Conservation (phyloP, 2,797 vertebrate genomes). For the Anabacerthia variegaticeps region DNA sequence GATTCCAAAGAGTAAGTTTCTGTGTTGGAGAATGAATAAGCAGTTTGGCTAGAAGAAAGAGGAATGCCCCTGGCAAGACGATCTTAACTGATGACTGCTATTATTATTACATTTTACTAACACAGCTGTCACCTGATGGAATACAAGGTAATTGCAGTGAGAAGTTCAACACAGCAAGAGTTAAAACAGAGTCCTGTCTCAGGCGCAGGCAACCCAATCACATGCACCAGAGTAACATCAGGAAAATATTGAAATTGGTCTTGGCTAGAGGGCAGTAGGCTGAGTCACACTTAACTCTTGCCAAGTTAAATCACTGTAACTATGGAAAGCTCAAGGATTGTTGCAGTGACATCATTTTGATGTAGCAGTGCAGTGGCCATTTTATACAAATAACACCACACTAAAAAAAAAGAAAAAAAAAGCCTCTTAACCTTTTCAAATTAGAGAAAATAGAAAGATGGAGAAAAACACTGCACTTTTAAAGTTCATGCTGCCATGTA, state of each 20-base stretch:
- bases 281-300: constrained; percentile 23
- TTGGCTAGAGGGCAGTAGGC: constrained; percentile 5
- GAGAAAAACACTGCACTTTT: neutral
- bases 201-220: neutral
- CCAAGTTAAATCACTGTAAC: constrained; percentile 17
- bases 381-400: neutral
- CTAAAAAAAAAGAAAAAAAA: neutral
- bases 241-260: neutral
- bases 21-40: neutral
- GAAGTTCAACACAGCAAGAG: neutral
- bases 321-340: neutral
- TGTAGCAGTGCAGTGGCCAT: neutral
- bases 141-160: neutral
- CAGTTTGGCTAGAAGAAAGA: neutral
- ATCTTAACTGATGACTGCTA: neutral
- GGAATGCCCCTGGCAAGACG: neutral
- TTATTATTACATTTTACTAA: neutral
- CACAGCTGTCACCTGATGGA: neutral
- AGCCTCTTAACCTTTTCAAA: neutral
- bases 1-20: neutral
- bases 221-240: neutral
- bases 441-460: neutral
- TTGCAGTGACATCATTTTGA: constrained; percentile 1
- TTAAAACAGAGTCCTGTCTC: neutral
- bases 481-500: neutral